These are phyloP conservation scores for Hyla sarda DNA, from an alignment of 2,113 vertebrate species.

Conservation along the genomic window DNA sequence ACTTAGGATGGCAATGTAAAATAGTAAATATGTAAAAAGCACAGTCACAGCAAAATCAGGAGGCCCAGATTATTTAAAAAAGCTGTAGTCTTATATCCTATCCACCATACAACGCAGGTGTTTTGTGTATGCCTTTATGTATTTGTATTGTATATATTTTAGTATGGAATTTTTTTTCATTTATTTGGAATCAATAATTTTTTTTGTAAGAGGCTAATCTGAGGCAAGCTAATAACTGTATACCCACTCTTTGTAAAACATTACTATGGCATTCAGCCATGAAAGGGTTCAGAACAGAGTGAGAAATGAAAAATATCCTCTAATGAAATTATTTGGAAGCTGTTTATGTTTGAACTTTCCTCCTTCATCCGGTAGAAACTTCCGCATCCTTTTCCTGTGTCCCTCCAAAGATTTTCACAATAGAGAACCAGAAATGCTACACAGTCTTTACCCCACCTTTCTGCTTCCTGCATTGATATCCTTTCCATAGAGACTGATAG, in stretches of 20 bases:
- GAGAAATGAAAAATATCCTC: slow-evolving; percentile 62
- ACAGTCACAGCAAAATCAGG: no score
- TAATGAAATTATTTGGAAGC: slow-evolving; percentile 78
- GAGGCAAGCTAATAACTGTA: neutral
- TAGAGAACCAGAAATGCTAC: slow-evolving; percentile 71
- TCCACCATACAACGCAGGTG: no score
- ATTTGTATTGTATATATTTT: neutral
- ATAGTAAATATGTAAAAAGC: no score
- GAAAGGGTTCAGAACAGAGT: slow-evolving; percentile 59
- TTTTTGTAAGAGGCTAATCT: neutral
- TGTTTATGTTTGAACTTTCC: slow-evolving; percentile 83
- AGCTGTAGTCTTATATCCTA: no score
- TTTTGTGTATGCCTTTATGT: no score
- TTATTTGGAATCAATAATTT: neutral
- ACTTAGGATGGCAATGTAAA: no score
- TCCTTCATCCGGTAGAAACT: slow-evolving; percentile 80
- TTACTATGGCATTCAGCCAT: neutral
- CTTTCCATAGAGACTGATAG: slow-evolving; percentile 79
- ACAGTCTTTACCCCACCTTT: slow-evolving; percentile 81
- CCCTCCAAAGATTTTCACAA: slow-evolving; percentile 80
- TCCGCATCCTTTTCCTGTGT: slow-evolving; percentile 83
- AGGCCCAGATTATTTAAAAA: no score
- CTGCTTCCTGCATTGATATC: slow-evolving; percentile 89
- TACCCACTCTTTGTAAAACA: neutral
- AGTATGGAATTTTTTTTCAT: neutral